A percentile compares a stretch with the other conserved stretches of the same genome.
Evolutionary conservation across 2,113 vertebrate species (phyloP).

Genomic region (Cryptomyrus ogoouensis): DNA sequence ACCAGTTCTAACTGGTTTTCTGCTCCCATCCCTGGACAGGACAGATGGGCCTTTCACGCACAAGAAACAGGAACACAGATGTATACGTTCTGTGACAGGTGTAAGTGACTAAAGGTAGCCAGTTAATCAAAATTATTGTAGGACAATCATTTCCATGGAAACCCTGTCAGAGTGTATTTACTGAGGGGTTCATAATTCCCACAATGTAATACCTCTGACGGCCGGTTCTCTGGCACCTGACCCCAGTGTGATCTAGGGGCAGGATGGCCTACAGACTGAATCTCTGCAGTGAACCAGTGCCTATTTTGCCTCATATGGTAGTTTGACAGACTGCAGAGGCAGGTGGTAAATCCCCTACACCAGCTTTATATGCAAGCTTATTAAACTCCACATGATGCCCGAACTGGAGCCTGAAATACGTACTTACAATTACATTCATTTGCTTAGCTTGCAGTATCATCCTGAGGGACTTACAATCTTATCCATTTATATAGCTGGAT

Average conservation of each 20-base stretch:
- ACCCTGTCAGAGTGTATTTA: background rate
- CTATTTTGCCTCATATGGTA: background rate
- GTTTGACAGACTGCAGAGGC: background rate
- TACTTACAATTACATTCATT: background rate
- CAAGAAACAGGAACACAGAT: background rate
- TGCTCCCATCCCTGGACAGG: background rate
- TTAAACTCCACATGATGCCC: background rate
- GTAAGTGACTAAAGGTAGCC: background rate
- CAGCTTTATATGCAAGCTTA: background rate
- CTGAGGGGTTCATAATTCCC: background rate
- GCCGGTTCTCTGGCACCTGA: background rate
- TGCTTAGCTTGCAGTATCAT: background rate
- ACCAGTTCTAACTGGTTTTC: conserved; percentile 24
- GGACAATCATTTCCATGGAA: background rate
- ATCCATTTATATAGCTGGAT: background rate
- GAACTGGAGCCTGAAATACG: background rate
- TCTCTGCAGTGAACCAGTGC: background rate
- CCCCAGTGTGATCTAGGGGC: background rate
- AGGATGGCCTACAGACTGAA: background rate
- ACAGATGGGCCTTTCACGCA: background rate
- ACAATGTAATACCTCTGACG: background rate
- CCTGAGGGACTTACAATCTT: background rate
- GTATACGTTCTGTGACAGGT: background rate
- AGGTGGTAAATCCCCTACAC: background rate
- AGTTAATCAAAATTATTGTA: background rate